Evolutionary conservation across 2,113 vertebrate genomes (phyloP), one percentile per base, ranked within the genome.

Genomic region (Colistium nudipinnis): DNA sequence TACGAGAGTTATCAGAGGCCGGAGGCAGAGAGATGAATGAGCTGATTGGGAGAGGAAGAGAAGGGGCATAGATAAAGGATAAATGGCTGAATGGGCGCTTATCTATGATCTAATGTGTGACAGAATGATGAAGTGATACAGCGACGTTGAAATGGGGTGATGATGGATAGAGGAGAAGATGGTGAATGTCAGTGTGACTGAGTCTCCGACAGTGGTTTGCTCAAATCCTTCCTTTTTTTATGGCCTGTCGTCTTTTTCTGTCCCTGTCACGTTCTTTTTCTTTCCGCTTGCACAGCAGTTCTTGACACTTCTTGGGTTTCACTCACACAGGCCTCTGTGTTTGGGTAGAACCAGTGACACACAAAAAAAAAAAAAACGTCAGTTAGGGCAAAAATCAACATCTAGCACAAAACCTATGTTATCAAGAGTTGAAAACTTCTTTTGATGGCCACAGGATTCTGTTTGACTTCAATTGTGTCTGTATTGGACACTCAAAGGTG

Each of bases 61-160:
- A 28, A 75, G 54, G n/a, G 62, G 43, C 57, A 59, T 4, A 61
- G 65, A 75, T 60, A 30, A 66, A 36, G 52, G n/a, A 69, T 48
- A 59, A 78, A 82, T 71, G 44, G 62, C 70, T 76, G 74, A 74
- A 76, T 36, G 31, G 41, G 17, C 62, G 51, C 12, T 80, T 52
- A 64, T 75, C 59, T 55, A 39, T 71, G 49, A 84, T 80, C 74
- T 74, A 14, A 44, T 28, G 61, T 54, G 54, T 63, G 77, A 76
- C 76, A 48, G 41, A 74, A 62, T 39, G 74, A 86, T 70, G 71
- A 73, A 67, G 80, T 17, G 80, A 76, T 49, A 62, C 66, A 70
- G 71, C 54, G 78, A 68, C 22, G 64, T 51, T 70, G 63, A 82
- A 73, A 52, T 75, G 59, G 36, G 69, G 71, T 51, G 41, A 70